phyloP scores from a whole-genome alignment of 1,140 invertebrate species.

The Zelostemma sp. region DNA sequence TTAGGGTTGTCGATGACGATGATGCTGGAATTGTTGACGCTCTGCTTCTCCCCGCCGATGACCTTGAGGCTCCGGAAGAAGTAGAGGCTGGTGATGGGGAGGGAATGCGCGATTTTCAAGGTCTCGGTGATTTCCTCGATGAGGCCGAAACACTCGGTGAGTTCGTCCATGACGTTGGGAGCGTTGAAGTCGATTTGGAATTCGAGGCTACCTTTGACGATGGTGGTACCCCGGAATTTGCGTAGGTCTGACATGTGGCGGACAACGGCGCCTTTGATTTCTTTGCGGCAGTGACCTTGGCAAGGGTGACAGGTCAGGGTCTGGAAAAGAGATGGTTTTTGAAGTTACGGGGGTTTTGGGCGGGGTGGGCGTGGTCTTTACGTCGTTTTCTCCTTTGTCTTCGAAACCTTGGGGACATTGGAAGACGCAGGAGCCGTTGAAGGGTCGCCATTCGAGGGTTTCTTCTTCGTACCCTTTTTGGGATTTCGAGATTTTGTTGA shows the following conservation, averaged over 20 bases:
- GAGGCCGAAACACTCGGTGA: constrained; percentile 73
- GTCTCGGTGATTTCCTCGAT: constrained; percentile 75
- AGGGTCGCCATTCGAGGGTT: constrained; percentile 54
- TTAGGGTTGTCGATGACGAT: constrained; percentile 70
- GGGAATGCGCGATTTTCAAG: constrained; percentile 74
- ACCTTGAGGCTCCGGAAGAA: constrained; percentile 74
- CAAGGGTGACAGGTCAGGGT: constrained; percentile 49
- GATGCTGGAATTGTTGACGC: constrained; percentile 69
- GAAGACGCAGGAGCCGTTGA: constrained; percentile 67
- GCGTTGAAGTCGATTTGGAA: constrained; percentile 74
- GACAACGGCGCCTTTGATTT: constrained; percentile 58
- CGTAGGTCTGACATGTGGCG: constrained; percentile 57
- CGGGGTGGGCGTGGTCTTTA: too few species aligned
- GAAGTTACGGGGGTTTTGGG: constrained; percentile 6
- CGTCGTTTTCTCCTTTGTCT: constrained; percentile 53
- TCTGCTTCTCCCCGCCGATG: constrained; percentile 71
- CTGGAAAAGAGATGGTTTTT: constrained; percentile 29
- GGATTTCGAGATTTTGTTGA: constrained; percentile 38
- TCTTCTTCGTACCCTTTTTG: constrained; percentile 23
- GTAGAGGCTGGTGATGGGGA: constrained; percentile 72
- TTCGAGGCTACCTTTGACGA: constrained; percentile 73
- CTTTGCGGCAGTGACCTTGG: constrained; percentile 57
- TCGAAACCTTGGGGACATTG: constrained; percentile 73
- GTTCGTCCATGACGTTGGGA: constrained; percentile 70
- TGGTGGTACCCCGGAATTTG: constrained; percentile 71